These are phyloP conservation scores for Plumapathes pennacea DNA, from an alignment of 92 coral and sea anemone species.

Conservation along the genomic window DNA sequence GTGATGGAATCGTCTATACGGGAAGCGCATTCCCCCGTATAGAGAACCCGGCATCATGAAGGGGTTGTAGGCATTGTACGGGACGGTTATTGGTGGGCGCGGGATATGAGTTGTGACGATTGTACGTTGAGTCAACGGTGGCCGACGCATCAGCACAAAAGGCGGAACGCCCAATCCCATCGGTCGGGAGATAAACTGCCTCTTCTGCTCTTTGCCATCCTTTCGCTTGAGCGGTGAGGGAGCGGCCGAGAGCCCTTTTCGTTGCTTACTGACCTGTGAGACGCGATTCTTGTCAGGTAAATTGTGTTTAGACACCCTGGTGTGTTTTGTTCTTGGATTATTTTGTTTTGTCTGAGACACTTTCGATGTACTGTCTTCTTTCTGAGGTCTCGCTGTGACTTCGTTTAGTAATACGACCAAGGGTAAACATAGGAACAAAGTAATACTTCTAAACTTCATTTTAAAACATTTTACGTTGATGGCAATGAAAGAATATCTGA, in stretches of 20 bases:
- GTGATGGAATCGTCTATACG: no score
- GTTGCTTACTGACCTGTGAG: slow-evolving; percentile 40
- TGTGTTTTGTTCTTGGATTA: not conserved
- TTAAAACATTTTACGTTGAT: slow-evolving; percentile 6
- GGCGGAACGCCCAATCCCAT: slow-evolving; percentile 60
- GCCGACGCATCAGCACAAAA: slow-evolving; percentile 89
- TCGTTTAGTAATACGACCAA: slow-evolving; percentile 24
- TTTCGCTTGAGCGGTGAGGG: slow-evolving; percentile 47
- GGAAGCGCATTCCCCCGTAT: slow-evolving; percentile 44
- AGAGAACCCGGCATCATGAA: slow-evolving; percentile 27
- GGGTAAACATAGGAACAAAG: slow-evolving; percentile 16
- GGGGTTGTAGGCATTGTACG: slow-evolving; percentile 73
- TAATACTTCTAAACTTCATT: slow-evolving; percentile 40
- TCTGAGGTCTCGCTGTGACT: slow-evolving; percentile 36
- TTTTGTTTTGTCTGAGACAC: not conserved
- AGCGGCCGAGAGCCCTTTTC: slow-evolving; percentile 2
- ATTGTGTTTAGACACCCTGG: not conserved
- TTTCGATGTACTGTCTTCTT: slow-evolving; percentile 3
- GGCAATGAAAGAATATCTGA: no score
- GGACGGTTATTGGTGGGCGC: slow-evolving; percentile 85
- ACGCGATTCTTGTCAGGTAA: slow-evolving; percentile 18
- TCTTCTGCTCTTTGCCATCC: slow-evolving; percentile 65
- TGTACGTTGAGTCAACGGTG: slow-evolving; percentile 94
- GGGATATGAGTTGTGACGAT: slow-evolving; percentile 98
- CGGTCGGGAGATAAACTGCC: slow-evolving; percentile 88